phyloP scores from a whole-genome alignment of 2,797 vertebrate species.

The Hippocampus kuda region DNA sequence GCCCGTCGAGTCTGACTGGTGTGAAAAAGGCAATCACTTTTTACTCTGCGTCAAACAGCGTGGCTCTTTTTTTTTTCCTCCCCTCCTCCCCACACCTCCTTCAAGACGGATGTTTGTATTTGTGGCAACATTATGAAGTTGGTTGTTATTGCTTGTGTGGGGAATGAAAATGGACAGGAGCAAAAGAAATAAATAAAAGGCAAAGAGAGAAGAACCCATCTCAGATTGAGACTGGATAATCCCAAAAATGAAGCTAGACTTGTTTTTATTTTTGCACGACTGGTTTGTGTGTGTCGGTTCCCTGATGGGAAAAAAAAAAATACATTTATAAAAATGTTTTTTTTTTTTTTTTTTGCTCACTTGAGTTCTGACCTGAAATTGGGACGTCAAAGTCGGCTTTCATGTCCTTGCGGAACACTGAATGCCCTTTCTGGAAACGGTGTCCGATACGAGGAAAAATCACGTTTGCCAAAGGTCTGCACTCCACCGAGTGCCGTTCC shows the following conservation, averaged over 20 bases:
- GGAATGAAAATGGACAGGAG: constrained; percentile 57
- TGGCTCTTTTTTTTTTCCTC: constrained; percentile 23
- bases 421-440: background rate
- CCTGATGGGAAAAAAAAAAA: too few species aligned
- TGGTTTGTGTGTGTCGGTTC: too few species aligned
- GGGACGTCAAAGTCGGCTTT: background rate
- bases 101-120: constrained; percentile 43
- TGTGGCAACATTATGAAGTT: constrained; percentile 53
- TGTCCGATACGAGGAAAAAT: background rate
- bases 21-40: constrained; percentile 44
- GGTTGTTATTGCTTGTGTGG: constrained; percentile 43
- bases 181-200: constrained; percentile 14
- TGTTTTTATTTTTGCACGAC: too few species aligned
- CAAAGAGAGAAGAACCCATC: background rate
- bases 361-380: too few species aligned
- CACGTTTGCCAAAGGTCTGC: background rate
- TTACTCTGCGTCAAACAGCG: constrained; percentile 26
- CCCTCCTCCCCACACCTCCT: constrained; percentile 30
- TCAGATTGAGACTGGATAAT: background rate
- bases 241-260: background rate
- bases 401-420: background rate
- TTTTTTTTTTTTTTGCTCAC: too few species aligned
- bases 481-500: background rate
- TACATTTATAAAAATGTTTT: too few species aligned
- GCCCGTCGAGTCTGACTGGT: constrained; percentile 4